Base-by-base conservation (phyloP, 2,888 invertebrate species). In the Limnephilus marmoratus region DNA sequence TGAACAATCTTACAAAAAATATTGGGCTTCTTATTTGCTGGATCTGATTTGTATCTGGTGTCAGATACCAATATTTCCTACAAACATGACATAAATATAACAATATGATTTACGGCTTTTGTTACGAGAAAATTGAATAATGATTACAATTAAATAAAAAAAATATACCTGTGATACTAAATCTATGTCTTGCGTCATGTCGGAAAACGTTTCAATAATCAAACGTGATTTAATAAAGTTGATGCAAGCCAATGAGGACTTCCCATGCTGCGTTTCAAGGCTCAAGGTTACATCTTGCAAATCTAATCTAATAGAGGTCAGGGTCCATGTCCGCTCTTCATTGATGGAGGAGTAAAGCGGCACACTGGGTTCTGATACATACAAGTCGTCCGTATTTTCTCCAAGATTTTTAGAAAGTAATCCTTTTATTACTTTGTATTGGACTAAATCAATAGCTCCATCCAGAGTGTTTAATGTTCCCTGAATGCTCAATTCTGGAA, bases 201-300 rank as follows among this genome's bases (percentile, higher is more conserved):
- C 99, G 94, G 98, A 98, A 95, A 97, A 98, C 7, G 98, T 97
- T 95, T 99, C 99, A 90, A 98, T 97, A 83, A 98, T 97, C 85
- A 99, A 96, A 31, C 97, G 97, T 0, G 99, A 99, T 95, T 98
- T 98, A 94, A 99, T 98, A 95, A 99, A 99, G 96, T 99, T 98
- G 93, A 99, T 97, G 94, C 98, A 98, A 1, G 99, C 98, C 87
- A 99, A 96, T 11, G 97, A 96, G 1, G 96, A 95, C 83, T 95
- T 95, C 5, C 96, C 96, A 93, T 96, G 96, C 94, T 96, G 95
- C n/a, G 97, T 96, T 94, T 97, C 96, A 90, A 98, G 95, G 94
- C 97, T 97, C 91, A 99, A 96, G 0, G 97, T 97, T 29, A 99
- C 99, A 95, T 99, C 98, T 93, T 98, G 97, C 83, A 99, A 96